phyloP scores from a whole-genome alignment of 2,113 vertebrate genomes.

The Falco punctatus region DNA sequence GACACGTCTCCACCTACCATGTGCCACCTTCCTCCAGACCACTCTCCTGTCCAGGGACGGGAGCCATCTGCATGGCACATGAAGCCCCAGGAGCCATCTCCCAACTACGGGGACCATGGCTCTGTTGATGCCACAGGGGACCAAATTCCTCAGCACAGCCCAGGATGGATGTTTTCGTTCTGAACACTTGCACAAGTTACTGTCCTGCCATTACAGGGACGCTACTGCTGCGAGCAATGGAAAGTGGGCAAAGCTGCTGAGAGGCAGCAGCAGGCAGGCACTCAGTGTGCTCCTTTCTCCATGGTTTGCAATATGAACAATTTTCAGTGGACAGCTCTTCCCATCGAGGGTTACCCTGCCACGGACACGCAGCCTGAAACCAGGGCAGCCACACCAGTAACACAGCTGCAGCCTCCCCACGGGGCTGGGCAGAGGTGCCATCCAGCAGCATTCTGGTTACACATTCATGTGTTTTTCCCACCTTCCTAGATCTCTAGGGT shows the following conservation, averaged over 20 bases:
- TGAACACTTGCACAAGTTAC: neutral
- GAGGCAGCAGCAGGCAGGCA: neutral
- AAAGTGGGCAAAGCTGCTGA: neutral
- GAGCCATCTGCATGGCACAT: neutral
- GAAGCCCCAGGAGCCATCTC: neutral
- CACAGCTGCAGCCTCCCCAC: rapidly evolving
- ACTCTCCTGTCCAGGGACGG: neutral
- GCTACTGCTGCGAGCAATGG: neutral
- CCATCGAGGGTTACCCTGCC: neutral
- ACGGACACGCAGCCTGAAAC: rapidly evolving
- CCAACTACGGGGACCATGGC: too few relatives aligned
- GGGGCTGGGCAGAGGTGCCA: neutral
- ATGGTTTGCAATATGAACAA: rapidly evolving
- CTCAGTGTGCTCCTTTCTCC: neutral
- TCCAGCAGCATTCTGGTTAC: neutral
- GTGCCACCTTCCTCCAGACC: neutral
- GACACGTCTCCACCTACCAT: rapidly evolving
- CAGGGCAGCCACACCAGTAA: neutral
- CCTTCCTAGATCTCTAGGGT: neutral
- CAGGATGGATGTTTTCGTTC: neutral
- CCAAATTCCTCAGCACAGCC: neutral
- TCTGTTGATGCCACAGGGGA: neutral
- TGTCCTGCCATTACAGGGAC: neutral
- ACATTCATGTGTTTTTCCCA: too few relatives aligned
- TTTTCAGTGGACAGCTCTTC: neutral